These are phyloP conservation scores for Amblyteles armatorius DNA, from an alignment of 2,888 invertebrate species.

Conservation along the genomic window DNA sequence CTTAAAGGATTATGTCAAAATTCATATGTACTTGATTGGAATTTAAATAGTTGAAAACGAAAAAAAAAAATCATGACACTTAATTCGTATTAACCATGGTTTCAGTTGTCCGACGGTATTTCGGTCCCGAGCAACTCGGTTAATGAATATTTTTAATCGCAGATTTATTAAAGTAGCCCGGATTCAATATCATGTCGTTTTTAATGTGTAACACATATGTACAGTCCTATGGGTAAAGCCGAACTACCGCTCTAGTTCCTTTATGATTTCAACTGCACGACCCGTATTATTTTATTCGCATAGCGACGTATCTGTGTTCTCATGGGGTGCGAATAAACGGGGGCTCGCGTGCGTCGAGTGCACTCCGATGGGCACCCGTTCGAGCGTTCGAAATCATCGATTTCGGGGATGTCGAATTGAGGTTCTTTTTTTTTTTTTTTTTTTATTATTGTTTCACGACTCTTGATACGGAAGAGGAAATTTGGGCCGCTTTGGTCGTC, in stretches of 20 bases:
- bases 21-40: too few relatives aligned
- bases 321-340: conserved; percentile 30
- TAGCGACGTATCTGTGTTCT: conserved; percentile 18
- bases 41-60: background rate
- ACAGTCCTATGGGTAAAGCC: background rate
- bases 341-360: conserved; percentile 44
- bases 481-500: conserved; percentile 3
- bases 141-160: background rate
- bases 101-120: background rate
- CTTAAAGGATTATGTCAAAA: too few relatives aligned
- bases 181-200: background rate
- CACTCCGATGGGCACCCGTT: conserved; percentile 44
- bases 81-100: background rate
- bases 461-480: conserved; percentile 19
- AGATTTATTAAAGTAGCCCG: background rate
- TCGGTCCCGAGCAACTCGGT: background rate
- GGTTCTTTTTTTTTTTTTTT: conserved; percentile 25
- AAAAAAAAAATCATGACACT: background rate
- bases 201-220: background rate
- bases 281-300: conserved; percentile 23
- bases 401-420: conserved; percentile 15
- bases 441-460: conserved; percentile 43
- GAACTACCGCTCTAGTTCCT: conserved; percentile 11
- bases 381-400: conserved; percentile 37
- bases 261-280: conserved; percentile 42